Percentiles rank a stretch among this genome's conserved stretches.
Conservation (phyloP, 2,797 vertebrate genomes). For the Anguilla marmorata region DNA sequence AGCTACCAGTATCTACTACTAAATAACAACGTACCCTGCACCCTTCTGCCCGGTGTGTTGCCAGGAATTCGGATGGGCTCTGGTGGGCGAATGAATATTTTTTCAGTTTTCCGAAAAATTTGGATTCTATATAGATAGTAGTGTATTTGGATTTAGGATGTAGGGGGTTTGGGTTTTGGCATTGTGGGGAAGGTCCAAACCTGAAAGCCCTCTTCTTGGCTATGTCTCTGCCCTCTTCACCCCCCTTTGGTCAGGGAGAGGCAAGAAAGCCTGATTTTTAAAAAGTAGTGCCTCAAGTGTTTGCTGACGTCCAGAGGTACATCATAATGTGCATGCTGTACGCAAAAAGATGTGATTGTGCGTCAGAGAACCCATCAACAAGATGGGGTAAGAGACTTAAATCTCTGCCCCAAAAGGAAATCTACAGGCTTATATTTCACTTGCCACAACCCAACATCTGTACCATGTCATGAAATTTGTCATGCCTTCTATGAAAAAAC, state of each 20-base stretch:
- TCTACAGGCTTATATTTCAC: background rate
- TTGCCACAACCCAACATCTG: background rate
- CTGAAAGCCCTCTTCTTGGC: background rate
- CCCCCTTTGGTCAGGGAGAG: background rate
- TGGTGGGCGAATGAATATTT: background rate
- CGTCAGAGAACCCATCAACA: too few relatives aligned
- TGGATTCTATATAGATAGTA: too few relatives aligned
- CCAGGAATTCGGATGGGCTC: background rate
- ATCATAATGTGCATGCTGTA: too few relatives aligned
- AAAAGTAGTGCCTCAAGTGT: background rate
- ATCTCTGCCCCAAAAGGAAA: background rate
- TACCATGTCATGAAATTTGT: background rate
- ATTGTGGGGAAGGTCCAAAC: background rate
- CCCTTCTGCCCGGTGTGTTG: background rate
- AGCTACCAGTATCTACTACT: background rate
- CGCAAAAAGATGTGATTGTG: too few relatives aligned
- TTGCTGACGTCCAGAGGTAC: background rate
- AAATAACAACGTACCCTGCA: background rate
- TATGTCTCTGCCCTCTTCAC: background rate
- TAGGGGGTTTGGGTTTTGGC: background rate
- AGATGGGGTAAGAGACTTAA: too few relatives aligned
- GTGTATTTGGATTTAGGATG: background rate
- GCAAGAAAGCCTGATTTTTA: background rate
- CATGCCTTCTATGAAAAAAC: background rate
- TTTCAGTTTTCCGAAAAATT: background rate